Conservation (phyloP, 2,113 vertebrate genomes). For the Oenanthe oenanthe region DNA sequence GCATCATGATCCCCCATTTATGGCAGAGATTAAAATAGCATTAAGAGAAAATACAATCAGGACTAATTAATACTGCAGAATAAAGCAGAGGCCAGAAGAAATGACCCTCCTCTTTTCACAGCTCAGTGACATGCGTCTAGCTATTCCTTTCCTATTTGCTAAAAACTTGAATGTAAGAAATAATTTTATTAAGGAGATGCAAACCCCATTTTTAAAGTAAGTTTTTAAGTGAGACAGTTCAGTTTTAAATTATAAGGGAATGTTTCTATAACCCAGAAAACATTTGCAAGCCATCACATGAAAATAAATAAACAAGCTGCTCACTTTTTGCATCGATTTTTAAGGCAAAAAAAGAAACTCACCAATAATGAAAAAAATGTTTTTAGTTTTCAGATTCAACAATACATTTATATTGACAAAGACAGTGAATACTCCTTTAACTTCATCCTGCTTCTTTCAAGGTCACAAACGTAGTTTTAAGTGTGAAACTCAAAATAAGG, state of each 20-base stretch:
- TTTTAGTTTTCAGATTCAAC: not conserved
- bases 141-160: not conserved
- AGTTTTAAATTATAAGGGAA: not conserved
- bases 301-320: not conserved
- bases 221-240: not conserved
- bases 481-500: not conserved
- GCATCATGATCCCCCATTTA: not conserved
- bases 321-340: not conserved
- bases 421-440: not conserved
- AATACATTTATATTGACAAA: not conserved
- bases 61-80: not conserved
- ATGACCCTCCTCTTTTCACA: not conserved
- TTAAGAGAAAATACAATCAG: not conserved
- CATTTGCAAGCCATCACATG: not conserved
- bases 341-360: not conserved
- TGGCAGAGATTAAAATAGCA: not conserved
- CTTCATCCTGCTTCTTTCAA: not conserved
- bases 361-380: not conserved
- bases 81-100: not conserved
- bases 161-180: not conserved
- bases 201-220: not conserved
- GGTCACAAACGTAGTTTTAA: not conserved
- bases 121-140: not conserved
- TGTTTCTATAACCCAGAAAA: not conserved
- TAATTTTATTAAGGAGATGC: not conserved